Evolutionary conservation across 2,113 vertebrate genomes (phyloP).

Genomic region (Corvus hawaiiensis): DNA sequence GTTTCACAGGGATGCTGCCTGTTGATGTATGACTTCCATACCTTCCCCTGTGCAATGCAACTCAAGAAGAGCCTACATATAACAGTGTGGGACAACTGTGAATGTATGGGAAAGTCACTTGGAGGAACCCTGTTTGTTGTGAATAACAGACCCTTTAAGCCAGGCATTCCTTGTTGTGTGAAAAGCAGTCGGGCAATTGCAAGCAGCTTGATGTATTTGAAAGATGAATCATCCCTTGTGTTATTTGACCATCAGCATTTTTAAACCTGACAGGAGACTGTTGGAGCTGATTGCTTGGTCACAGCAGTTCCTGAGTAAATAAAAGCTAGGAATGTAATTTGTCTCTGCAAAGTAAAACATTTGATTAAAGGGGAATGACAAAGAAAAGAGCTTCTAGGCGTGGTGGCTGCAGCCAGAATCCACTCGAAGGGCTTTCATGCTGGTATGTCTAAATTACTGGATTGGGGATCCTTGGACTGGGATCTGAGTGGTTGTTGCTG

Average conservation of each 20-base stretch:
- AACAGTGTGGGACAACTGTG: neutral
- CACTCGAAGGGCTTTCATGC: neutral
- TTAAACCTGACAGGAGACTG: neutral
- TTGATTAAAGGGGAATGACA: slow-evolving; percentile 8
- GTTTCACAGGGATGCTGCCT: neutral
- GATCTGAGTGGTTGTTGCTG: neutral
- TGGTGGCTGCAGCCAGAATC: neutral
- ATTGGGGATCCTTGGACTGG: neutral
- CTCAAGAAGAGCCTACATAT: neutral
- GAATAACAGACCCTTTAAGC: neutral
- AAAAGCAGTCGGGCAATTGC: neutral
- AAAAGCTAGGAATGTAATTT: slow-evolving; percentile 21
- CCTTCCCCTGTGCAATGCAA: neutral
- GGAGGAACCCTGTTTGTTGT: neutral
- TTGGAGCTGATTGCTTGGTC: slow-evolving; percentile 1
- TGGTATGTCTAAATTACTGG: neutral
- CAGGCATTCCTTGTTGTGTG: neutral
- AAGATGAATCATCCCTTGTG: neutral
- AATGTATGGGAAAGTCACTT: neutral
- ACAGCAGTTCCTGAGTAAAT: neutral
- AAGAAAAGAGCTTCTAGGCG: neutral
- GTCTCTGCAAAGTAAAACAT: slow-evolving; percentile 19
- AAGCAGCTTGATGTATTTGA: neutral
- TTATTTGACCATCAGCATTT: slow-evolving; percentile 17
- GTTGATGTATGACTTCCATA: neutral